Percentiles rank a stretch among this genome's conserved stretches.
Evolutionary conservation across 2,797 vertebrate genomes (phyloP).

Genomic region (Spheniscus humboldti): DNA sequence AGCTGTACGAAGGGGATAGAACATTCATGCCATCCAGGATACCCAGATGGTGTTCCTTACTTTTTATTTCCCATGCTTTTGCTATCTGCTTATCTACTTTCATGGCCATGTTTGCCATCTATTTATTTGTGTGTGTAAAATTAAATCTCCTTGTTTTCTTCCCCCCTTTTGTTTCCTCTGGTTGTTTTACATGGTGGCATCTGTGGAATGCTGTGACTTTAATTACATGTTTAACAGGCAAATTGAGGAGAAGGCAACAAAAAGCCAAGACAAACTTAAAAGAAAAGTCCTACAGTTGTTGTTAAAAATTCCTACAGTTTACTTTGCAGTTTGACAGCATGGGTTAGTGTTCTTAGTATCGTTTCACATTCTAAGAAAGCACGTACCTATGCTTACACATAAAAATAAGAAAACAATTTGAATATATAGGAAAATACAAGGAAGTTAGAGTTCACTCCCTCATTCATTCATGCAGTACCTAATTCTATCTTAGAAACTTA

Average conservation of each 20-base stretch:
- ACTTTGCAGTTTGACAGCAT: not conserved
- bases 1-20: not conserved
- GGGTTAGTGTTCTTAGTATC: not conserved
- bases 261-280: not conserved
- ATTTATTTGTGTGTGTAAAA: not conserved
- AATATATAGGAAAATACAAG: not conserved
- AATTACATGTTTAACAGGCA: slow-evolving; percentile 1
- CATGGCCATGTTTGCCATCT: not conserved
- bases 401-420: not conserved
- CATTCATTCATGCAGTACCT: not conserved
- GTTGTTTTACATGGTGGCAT: not conserved
- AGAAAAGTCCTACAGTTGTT: not conserved
- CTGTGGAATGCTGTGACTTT: not conserved
- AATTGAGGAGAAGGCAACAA: not conserved
- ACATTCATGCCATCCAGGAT: not conserved
- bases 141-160: slow-evolving; percentile 1
- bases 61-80: not conserved
- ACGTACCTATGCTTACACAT: not conserved
- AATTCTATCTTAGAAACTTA: not conserved
- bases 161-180: not conserved
- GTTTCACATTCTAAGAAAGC: not conserved
- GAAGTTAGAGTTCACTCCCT: not conserved
- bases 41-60: slow-evolving; percentile 32
- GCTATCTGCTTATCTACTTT: not conserved
- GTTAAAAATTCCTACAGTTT: not conserved